Conservation (phyloP, 2,113 vertebrate genomes). For the Dipodomys merriami region DNA sequence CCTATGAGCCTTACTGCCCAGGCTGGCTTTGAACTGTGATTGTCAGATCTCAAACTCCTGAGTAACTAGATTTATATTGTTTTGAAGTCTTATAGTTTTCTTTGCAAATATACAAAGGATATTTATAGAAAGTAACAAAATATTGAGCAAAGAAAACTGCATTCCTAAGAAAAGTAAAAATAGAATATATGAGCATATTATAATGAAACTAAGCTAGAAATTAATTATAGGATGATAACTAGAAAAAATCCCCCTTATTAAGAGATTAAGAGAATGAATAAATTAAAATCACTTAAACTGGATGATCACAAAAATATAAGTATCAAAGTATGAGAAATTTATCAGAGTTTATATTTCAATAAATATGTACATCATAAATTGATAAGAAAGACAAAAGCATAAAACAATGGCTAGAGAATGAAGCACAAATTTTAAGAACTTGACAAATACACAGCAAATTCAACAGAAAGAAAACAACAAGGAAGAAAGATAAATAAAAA, state of each 20-base stretch:
- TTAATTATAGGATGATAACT: background rate
- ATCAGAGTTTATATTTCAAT: background rate
- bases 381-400: slow-evolving; percentile 1
- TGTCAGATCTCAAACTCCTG: too few species aligned
- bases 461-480: background rate
- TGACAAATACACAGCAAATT: background rate
- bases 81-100: background rate
- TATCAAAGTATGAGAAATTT: background rate
- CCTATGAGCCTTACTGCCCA: too few species aligned
- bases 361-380: background rate
- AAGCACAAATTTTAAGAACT: background rate
- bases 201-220: slow-evolving; percentile 31
- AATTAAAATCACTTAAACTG: background rate
- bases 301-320: background rate
- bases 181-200: background rate
- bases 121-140: slow-evolving; percentile 8
- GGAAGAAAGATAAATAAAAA: background rate
- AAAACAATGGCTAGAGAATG: background rate
- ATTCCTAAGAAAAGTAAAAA: slow-evolving; percentile 2
- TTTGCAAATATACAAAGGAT: background rate
- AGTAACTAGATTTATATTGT: background rate
- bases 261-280: background rate
- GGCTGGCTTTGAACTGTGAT: too few species aligned
- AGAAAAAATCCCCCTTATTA: background rate
- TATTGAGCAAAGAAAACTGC: background rate